A percentile compares a stretch with the other conserved stretches of the same genome.
Conservation (phyloP, 1,140 invertebrate species). For the Microplitis demolitor region DNA sequence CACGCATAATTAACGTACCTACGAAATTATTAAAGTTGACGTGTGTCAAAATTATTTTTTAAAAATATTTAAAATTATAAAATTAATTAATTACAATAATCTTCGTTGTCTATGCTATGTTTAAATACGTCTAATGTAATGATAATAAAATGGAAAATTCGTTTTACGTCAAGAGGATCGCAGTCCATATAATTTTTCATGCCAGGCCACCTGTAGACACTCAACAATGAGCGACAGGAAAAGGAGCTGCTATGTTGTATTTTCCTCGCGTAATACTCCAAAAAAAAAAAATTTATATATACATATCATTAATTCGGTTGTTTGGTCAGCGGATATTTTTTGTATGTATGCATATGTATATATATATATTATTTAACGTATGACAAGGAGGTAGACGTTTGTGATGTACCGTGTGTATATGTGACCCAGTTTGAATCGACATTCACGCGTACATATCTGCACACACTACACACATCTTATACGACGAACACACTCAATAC, state of each 20-base stretch:
- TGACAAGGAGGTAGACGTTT: background rate
- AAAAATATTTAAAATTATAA: no score
- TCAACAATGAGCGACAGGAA: constrained; percentile 24
- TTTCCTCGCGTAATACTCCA: constrained; percentile 17
- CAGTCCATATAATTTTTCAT: constrained; percentile 2
- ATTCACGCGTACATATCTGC: background rate
- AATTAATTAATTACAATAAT: background rate
- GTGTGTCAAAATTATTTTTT: no score
- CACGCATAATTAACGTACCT: no score
- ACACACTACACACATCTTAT: background rate
- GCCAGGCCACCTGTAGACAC: constrained; percentile 7
- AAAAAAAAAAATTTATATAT: background rate
- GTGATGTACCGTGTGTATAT: background rate
- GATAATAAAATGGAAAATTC: background rate
- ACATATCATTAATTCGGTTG: constrained; percentile 30
- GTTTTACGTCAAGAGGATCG: background rate
- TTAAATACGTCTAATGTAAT: no score
- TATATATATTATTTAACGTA: constrained; percentile 7
- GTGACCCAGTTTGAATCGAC: constrained; percentile 19
- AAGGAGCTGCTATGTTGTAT: background rate
- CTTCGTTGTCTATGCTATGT: no score
- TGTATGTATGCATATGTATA: background rate
- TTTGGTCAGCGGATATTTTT: background rate
- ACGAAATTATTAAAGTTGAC: no score
- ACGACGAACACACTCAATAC: background rate